A percentile compares a stretch with the other conserved stretches of the same genome.
Evolutionary conservation across 1,140 invertebrate species (phyloP).

Genomic region (Drosophila pseudoobscura): DNA sequence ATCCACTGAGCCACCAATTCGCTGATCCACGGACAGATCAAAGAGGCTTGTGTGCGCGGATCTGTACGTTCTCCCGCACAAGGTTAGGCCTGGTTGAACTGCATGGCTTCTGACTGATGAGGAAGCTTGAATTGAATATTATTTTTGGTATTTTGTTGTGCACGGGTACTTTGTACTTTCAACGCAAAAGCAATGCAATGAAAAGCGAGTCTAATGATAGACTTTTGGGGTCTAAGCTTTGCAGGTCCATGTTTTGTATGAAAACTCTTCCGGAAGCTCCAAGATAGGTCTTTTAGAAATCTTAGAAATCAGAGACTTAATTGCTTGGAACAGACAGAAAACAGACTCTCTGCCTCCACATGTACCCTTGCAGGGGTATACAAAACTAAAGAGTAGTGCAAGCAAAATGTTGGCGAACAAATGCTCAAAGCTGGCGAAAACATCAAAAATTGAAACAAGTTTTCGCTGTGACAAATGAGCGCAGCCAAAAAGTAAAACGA

Average conservation of each 20-base stretch:
- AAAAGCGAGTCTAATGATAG: conserved; percentile 45
- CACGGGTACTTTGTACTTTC: conserved; percentile 5
- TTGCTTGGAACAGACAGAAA: no score
- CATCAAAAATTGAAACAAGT: conserved; percentile 58
- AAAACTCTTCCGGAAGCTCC: no score
- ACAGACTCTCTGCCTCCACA: no score
- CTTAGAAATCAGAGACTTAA: no score
- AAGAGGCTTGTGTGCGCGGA: conserved; percentile 12
- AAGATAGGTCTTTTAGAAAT: no score
- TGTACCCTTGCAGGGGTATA: no score
- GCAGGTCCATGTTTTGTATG: no score
- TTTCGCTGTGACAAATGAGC: conserved; percentile 62
- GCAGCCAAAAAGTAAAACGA: conserved; percentile 51
- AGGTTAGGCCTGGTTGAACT: conserved; percentile 27
- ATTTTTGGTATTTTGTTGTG: conserved; percentile 5
- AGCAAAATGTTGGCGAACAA: conserved; percentile 22
- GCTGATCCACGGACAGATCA: conserved; percentile 14
- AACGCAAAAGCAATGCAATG: conserved; percentile 52
- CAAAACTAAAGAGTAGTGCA: conserved; percentile 28
- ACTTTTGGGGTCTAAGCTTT: not conserved
- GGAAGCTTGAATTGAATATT: conserved; percentile 45
- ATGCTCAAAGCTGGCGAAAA: conserved; percentile 52
- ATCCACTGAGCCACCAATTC: no score
- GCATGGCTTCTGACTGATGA: conserved; percentile 48
- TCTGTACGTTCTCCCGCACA: conserved; percentile 18